These are phyloP conservation scores for Megaleporinus macrocephalus DNA, from an alignment of 2,113 vertebrate species.

Conservation along the genomic window DNA sequence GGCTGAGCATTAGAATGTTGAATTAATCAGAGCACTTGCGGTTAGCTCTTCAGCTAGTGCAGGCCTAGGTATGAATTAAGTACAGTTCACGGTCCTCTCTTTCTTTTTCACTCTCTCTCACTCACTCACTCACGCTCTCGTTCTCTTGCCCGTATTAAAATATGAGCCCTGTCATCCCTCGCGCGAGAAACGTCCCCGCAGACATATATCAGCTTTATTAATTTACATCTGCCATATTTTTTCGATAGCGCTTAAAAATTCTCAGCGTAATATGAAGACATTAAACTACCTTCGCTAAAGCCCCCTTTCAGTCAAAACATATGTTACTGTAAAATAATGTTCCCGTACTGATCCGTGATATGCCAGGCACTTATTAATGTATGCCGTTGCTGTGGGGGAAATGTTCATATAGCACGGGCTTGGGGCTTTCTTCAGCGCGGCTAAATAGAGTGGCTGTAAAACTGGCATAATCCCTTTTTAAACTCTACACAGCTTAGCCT, in stretches of 20 bases:
- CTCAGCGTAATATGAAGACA: not conserved
- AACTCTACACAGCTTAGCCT: conserved; percentile 46
- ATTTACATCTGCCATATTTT: conserved; percentile 1
- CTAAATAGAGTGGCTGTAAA: conserved; percentile 33
- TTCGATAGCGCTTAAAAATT: conserved; percentile 25
- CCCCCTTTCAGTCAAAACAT: conserved; percentile 5
- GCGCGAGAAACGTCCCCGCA: not conserved
- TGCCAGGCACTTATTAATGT: not conserved
- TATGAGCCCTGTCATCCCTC: conserved; percentile 18
- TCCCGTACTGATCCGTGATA: not conserved
- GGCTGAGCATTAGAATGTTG: conserved; percentile 34
- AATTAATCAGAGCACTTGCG: conserved; percentile 32
- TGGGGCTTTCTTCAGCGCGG: not conserved
- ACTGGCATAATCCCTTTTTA: conserved; percentile 49
- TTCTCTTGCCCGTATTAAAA: not conserved
- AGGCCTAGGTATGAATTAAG: conserved; percentile 12
- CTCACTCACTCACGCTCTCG: conserved; percentile 11
- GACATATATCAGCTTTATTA: conserved; percentile 20
- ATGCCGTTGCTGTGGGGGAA: not conserved
- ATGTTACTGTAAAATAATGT: conserved; percentile 8
- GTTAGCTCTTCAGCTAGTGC: not conserved
- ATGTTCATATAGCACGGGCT: not conserved
- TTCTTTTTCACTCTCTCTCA: not conserved
- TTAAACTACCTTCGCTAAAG: not conserved
- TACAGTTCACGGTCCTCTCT: not conserved